These are phyloP conservation scores for Hydriomena furcata DNA, from an alignment of 2,888 invertebrate genomes.

Conservation along the genomic window DNA sequence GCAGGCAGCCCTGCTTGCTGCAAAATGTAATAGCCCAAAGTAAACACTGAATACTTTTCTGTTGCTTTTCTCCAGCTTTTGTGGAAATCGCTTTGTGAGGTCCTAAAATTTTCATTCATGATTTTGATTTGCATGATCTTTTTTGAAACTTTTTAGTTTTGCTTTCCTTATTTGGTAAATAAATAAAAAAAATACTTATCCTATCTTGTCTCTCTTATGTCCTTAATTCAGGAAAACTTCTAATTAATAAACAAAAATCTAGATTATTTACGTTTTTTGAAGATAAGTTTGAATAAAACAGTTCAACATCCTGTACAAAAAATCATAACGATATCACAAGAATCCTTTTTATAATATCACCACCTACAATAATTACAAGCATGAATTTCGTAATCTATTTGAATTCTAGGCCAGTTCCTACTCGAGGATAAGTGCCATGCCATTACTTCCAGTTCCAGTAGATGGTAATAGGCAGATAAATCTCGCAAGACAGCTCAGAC, in stretches of 20 bases:
- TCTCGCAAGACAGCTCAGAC: slow-evolving; percentile 22
- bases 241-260: no score
- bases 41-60: slow-evolving; percentile 36
- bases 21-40: slow-evolving; percentile 33
- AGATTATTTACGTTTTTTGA: no score
- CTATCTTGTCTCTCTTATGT: no score
- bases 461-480: slow-evolving; percentile 36
- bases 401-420: slow-evolving; percentile 59
- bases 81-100: slow-evolving; percentile 6
- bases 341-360: slow-evolving; percentile 8
- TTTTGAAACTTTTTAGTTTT: no score
- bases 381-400: slow-evolving; percentile 40
- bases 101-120: slow-evolving; percentile 5
- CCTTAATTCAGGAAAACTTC: no score
- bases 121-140: no score
- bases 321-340: neutral
- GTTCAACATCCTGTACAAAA: no score
- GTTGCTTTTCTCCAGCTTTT: slow-evolving; percentile 24
- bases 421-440: slow-evolving; percentile 46
- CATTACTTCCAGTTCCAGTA: slow-evolving; percentile 37
- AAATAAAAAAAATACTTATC: no score
- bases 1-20: slow-evolving; percentile 34
- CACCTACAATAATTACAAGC: slow-evolving; percentile 9
- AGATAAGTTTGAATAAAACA: no score
- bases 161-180: no score